These are phyloP conservation scores for Triplophysa rosa DNA, from an alignment of 2,113 vertebrate species.

Conservation along the genomic window DNA sequence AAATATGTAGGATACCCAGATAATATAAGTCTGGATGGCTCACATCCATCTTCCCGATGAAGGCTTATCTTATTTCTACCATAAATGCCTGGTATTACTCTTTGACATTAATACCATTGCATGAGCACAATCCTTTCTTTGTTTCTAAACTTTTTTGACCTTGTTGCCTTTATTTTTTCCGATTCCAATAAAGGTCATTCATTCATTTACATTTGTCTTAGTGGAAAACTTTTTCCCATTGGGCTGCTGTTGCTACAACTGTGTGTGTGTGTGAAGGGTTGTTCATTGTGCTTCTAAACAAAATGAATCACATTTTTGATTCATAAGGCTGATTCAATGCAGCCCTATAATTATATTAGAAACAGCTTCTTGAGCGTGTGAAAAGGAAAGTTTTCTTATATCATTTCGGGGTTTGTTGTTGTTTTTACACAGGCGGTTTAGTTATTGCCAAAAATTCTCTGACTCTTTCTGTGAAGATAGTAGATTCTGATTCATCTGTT, in stretches of 20 bases:
- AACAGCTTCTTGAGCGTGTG: slow-evolving; percentile 55
- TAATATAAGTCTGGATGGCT: slow-evolving; percentile 25
- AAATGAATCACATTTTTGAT: slow-evolving; percentile 64
- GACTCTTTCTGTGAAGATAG: slow-evolving; percentile 7
- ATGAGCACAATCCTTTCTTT: slow-evolving; percentile 59
- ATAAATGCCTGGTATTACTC: slow-evolving; percentile 30
- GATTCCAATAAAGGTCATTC: slow-evolving; percentile 48
- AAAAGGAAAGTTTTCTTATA: slow-evolving; percentile 44
- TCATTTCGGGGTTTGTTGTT: slow-evolving; percentile 3
- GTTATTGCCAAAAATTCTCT: slow-evolving; percentile 8
- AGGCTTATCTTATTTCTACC: slow-evolving; percentile 46
- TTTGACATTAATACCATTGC: slow-evolving; percentile 47
- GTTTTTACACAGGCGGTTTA: neutral
- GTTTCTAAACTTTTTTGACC: slow-evolving; percentile 59
- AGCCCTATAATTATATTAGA: slow-evolving; percentile 58
- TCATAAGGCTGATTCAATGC: slow-evolving; percentile 57
- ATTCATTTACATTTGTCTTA: slow-evolving; percentile 65
- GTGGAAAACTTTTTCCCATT: slow-evolving; percentile 69
- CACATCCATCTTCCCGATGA: slow-evolving; percentile 40
- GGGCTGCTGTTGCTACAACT: slow-evolving; percentile 47
- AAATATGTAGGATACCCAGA: slow-evolving; percentile 17
- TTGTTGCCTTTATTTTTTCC: slow-evolving; percentile 51
- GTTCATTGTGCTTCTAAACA: slow-evolving; percentile 54
- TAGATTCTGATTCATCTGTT: slow-evolving; percentile 31
- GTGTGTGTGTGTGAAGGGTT: slow-evolving; percentile 24